A percentile compares a stretch with the other conserved stretches of the same genome.
Conservation (phyloP, 2,888 invertebrate genomes). For the Noctuana brunneofusca region DNA sequence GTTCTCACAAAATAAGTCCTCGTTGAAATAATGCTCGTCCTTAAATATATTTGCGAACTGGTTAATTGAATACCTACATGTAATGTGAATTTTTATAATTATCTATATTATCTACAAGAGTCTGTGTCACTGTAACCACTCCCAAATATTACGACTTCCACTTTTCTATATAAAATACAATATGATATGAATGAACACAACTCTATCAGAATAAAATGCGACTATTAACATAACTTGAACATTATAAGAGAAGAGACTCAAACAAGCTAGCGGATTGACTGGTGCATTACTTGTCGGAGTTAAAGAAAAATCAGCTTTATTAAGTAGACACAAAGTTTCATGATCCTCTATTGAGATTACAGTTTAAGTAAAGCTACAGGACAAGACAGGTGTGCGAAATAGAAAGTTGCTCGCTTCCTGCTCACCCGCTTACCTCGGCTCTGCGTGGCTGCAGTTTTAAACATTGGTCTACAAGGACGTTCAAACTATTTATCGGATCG, state of each 20-base stretch:
- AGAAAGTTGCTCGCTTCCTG: slow-evolving; percentile 83
- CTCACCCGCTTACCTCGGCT: slow-evolving; percentile 74
- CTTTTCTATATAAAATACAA: no score
- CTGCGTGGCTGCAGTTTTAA: slow-evolving; percentile 51
- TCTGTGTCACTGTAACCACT: no score
- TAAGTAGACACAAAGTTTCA: slow-evolving; percentile 41
- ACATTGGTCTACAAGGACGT: slow-evolving; percentile 50
- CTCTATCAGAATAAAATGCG: no score
- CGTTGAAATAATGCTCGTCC: background rate
- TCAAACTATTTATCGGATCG: slow-evolving; percentile 14
- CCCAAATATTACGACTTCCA: no score
- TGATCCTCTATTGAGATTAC: slow-evolving; percentile 45
- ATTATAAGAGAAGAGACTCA: background rate
- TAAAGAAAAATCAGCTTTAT: slow-evolving; percentile 9
- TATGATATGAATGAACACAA: no score
- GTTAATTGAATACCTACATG: background rate
- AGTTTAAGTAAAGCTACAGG: slow-evolving; percentile 61
- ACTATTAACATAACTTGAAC: background rate
- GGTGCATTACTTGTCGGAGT: background rate
- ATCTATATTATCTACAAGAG: no score
- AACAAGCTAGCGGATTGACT: background rate
- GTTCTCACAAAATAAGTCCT: background rate
- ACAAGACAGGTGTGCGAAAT: slow-evolving; percentile 80
- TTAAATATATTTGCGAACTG: background rate
- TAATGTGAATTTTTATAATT: background rate